Percentiles rank a stretch among this genome's conserved stretches.
phyloP scores from a whole-genome alignment of 2,888 invertebrate species.

The Agonum fuliginosum region DNA sequence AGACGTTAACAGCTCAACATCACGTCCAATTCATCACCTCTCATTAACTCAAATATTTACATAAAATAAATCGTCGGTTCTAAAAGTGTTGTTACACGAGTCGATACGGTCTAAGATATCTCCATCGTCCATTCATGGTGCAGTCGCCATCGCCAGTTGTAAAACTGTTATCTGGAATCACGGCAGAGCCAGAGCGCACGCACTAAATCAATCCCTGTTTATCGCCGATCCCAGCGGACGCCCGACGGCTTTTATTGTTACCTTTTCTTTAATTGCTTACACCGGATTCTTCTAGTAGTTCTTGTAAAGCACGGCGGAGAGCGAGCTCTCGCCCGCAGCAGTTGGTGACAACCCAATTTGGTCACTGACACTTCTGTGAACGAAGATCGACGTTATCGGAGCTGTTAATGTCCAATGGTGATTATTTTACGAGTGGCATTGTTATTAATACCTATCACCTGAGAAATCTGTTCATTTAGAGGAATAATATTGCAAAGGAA shows the following conservation, averaged over 20 bases:
- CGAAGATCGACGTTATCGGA: background rate
- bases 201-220: slow-evolving; percentile 70
- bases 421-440: too few relatives aligned
- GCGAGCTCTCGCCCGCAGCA: slow-evolving; percentile 55
- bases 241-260: slow-evolving; percentile 71
- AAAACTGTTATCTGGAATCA: slow-evolving; percentile 56
- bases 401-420: too few relatives aligned
- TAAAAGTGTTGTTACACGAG: slow-evolving; percentile 37
- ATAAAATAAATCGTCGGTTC: slow-evolving; percentile 43
- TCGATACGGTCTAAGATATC: slow-evolving; percentile 37
- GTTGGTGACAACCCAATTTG: background rate
- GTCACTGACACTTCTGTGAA: background rate
- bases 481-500: too few relatives aligned
- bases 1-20: background rate
- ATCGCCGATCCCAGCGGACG: slow-evolving; percentile 63
- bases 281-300: slow-evolving; percentile 65
- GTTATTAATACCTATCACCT: too few relatives aligned
- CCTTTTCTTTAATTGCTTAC: slow-evolving; percentile 71
- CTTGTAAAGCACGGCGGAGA: slow-evolving; percentile 24
- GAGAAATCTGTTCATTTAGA: too few relatives aligned
- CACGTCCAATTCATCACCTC: slow-evolving; percentile 31
- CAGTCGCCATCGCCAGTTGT: slow-evolving; percentile 37
- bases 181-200: slow-evolving; percentile 62
- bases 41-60: slow-evolving; percentile 36
- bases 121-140: slow-evolving; percentile 34